Conservation (phyloP, 2,888 invertebrate genomes). For the Torymus aiolomorphi region DNA sequence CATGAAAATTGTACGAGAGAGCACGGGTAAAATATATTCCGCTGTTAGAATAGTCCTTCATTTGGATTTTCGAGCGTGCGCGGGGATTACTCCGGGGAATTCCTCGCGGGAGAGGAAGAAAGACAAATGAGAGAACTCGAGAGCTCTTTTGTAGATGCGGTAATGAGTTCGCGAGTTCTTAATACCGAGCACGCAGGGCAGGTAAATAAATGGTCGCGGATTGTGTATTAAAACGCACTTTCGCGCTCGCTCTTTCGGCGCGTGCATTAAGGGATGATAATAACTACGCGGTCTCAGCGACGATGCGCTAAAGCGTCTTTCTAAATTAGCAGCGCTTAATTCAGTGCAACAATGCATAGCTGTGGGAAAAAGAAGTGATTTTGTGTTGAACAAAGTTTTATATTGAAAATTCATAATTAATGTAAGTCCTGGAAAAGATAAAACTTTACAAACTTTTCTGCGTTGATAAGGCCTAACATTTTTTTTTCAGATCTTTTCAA, state of each 20-base stretch:
- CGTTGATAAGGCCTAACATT: too few species aligned
- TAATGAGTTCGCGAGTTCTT: conserved; percentile 23
- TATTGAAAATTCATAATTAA: too few species aligned
- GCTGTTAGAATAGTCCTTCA: conserved; percentile 18
- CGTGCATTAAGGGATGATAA: conserved; percentile 1
- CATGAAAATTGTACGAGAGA: conserved; percentile 13
- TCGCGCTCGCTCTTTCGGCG: background rate
- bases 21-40: conserved; percentile 7
- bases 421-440: too few species aligned
- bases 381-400: too few species aligned
- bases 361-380: too few species aligned
- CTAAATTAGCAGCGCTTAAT: background rate
- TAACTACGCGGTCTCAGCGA: background rate
- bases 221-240: conserved; percentile 6
- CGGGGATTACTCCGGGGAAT: conserved; percentile 8
- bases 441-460: too few species aligned
- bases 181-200: background rate
- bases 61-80: background rate
- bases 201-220: background rate
- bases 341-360: too few species aligned
- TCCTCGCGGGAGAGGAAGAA: background rate
- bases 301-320: background rate
- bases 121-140: background rate
- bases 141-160: background rate
- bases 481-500: too few species aligned